Percentiles rank a stretch among this genome's conserved stretches.
Evolutionary conservation across 53 echinoderm and acorn worm genomes (phyloP).

Genomic region (Temnopleurus reevesii): DNA sequence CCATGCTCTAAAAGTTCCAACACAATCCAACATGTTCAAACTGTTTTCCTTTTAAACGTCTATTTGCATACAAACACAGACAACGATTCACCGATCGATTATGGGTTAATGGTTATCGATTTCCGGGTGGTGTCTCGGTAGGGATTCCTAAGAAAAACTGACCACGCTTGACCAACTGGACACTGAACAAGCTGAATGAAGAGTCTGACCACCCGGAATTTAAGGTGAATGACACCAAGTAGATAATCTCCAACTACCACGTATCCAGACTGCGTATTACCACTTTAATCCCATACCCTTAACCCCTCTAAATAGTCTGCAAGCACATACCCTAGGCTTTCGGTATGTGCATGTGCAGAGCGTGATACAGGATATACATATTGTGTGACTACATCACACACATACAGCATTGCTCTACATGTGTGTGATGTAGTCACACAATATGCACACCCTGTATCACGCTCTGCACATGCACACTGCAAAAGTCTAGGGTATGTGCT

Average conservation of each 20-base stretch:
- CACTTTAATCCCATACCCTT: background rate
- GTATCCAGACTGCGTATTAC: no score
- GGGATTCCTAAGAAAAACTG: background rate
- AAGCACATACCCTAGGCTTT: no score
- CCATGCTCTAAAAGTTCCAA: background rate
- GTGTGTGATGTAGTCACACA: no score
- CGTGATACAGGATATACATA: no score
- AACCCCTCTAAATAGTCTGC: background rate
- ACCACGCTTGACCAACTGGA: background rate
- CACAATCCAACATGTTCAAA: no score
- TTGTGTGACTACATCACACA: no score
- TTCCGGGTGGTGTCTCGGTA: background rate
- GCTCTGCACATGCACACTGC: no score
- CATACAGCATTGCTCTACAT: no score
- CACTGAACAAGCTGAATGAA: no score
- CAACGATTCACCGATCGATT: background rate
- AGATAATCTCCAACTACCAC: background rate
- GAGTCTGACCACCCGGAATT: conserved; percentile 7
- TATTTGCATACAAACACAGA: background rate
- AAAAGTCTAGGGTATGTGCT: no score
- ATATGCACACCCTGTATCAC: no score
- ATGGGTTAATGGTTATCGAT: background rate
- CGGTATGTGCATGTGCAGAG: no score
- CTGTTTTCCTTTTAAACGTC: background rate
- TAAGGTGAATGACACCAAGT: conserved; percentile 1